phyloP scores from a whole-genome alignment of 2,113 vertebrate genomes.

The Urocolius indicus region DNA sequence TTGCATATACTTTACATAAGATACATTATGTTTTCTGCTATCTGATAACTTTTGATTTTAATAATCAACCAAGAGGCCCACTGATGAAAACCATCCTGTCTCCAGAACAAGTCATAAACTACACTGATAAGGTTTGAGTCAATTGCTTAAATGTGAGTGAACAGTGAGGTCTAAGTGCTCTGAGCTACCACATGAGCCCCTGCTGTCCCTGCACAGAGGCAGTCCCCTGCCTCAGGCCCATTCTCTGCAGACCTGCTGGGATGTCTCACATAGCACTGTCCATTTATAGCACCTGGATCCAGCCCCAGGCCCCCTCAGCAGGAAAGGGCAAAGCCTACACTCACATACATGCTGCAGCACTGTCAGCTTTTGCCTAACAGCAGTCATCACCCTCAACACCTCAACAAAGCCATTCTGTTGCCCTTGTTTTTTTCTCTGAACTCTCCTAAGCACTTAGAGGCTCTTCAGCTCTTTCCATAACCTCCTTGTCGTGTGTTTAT shows the following conservation, averaged over 20 bases:
- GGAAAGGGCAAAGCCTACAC: neutral
- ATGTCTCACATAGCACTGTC: neutral
- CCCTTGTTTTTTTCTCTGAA: neutral
- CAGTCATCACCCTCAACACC: fast-evolving
- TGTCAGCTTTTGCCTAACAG: neutral
- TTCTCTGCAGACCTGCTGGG: neutral
- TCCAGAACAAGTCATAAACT: neutral
- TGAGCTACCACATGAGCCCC: neutral
- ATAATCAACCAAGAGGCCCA: neutral
- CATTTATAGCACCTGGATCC: neutral
- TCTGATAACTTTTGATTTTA: neutral
- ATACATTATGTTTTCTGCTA: neutral
- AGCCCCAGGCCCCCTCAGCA: neutral
- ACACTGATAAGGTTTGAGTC: neutral
- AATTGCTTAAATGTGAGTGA: neutral
- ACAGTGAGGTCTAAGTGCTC: neutral
- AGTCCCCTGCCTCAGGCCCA: fast-evolving
- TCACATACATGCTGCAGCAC: neutral
- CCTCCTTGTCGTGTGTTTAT: neutral
- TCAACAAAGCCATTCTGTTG: neutral
- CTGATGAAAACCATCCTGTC: neutral
- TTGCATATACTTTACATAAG: neutral
- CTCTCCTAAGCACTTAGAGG: neutral
- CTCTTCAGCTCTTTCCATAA: neutral
- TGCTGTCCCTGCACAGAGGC: neutral